These are phyloP conservation scores for Onychorhynchus coronatus DNA, from an alignment of 2,113 vertebrate genomes.

Conservation along the genomic window DNA sequence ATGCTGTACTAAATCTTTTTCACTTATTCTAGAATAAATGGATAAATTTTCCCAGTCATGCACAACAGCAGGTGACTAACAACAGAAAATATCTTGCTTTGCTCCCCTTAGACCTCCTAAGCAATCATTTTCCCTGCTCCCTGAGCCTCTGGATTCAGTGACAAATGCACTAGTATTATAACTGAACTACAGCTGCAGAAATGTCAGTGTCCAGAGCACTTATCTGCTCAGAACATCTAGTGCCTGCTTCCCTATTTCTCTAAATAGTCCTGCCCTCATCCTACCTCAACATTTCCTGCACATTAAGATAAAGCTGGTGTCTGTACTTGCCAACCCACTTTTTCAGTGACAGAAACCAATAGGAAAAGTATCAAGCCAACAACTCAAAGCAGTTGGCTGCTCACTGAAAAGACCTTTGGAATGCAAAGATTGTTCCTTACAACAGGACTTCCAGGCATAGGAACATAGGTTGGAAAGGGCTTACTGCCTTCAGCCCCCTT, in stretches of 20 bases:
- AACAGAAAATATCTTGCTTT: slow-evolving; percentile 7
- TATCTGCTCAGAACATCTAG: background rate
- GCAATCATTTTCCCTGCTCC: background rate
- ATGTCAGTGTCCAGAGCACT: background rate
- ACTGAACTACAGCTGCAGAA: background rate
- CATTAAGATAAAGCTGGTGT: background rate
- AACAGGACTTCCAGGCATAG: background rate
- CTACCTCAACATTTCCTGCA: background rate
- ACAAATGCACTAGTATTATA: background rate
- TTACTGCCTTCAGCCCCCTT: background rate
- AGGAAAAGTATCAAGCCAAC: background rate
- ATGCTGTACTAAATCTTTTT: background rate
- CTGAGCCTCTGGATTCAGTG: background rate
- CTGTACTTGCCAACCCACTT: background rate
- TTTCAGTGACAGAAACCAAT: background rate
- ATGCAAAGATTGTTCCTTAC: background rate
- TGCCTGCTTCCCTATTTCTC: background rate
- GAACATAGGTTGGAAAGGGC: background rate
- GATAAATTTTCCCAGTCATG: background rate
- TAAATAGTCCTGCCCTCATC: background rate
- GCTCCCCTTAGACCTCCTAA: background rate
- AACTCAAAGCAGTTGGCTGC: background rate
- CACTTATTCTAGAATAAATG: background rate
- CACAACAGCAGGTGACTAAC: background rate
- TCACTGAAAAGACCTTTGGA: background rate